Base-by-base conservation (phyloP, 2,113 vertebrate species). In the Grammomys dolichurus region DNA sequence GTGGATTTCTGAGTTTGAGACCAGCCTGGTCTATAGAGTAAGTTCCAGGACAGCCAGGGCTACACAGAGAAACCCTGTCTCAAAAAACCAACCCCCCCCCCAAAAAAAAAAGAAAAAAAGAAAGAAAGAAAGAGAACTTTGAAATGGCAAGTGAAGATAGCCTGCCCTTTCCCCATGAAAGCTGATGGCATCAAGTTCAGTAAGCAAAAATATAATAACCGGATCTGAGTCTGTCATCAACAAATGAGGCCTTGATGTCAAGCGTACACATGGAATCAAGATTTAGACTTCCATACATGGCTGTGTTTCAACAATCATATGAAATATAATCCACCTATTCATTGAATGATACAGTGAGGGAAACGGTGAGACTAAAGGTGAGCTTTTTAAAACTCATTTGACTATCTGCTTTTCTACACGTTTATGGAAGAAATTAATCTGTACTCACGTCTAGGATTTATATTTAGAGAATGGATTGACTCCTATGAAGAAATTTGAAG, bases 351-450 rank as follows among this genome's bases (percentile, higher is more conserved):
- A 40, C 16, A n/a, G 65, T 84, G 93, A 70, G 13, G 78, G 72
- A 69, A 36, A 48, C 48, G 26, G n/a, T 89, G 65, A 63, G 70
- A 92, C 3, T 43, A 76, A 92, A 95, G 43, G 26, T 81, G 46
- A 63, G 46, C 6, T 76, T 88, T 65, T 88, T 72, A 36, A 69
- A 2, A 9, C 51, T 54, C 28, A 65, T 87, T 87, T 89, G 80
- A 92, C 92, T 67, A 85, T 31, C 56, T 16, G 16, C 63, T 78
- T 96, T 92, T 80, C 69, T 67, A 54, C 63, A n/a, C 76, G 69
- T 31, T 87, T 69, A 69, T 69, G 11, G 43, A 46, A 46, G 63
- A 51, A 51, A 87, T 51, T 51, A 54, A 72, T 54, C 11, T 54
- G 46, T 9, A 54, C n/a, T 16, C 1, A 65, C 48, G 2, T 24